Evolutionary conservation across 2,113 vertebrate species (phyloP).

Genomic region (Naja naja): DNA sequence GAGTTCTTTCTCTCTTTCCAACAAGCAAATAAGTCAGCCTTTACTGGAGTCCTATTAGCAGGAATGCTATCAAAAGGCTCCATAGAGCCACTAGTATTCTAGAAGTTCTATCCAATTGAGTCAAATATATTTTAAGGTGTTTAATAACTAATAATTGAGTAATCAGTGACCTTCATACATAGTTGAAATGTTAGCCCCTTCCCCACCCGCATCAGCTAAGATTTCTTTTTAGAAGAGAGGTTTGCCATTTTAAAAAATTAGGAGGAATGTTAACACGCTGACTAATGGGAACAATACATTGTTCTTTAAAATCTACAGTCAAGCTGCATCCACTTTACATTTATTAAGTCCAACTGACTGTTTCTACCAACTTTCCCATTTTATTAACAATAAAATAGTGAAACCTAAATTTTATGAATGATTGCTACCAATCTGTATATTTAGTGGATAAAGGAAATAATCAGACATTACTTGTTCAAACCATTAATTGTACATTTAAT

Average conservation of each 20-base stretch:
- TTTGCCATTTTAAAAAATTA: background rate
- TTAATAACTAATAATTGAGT: background rate
- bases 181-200: background rate
- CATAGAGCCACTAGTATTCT: background rate
- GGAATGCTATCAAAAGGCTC: background rate
- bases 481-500: slow-evolving; percentile 65
- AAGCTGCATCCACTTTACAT: slow-evolving; percentile 44
- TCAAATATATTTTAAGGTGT: background rate
- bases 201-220: background rate
- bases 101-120: background rate
- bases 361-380: slow-evolving; percentile 40
- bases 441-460: slow-evolving; percentile 75
- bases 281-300: slow-evolving; percentile 26
- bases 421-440: slow-evolving; percentile 62
- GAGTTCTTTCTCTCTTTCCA: background rate
- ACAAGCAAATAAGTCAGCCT: background rate
- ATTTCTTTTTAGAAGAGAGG: background rate
- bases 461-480: slow-evolving; percentile 70
- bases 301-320: slow-evolving; percentile 46
- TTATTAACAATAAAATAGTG: background rate
- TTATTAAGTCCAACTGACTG: slow-evolving; percentile 52
- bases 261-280: background rate
- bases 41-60: background rate
- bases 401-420: slow-evolving; percentile 46
- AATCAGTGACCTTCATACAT: background rate